Evolutionary conservation across 2,888 invertebrate species (phyloP), one percentile per base, ranked within the genome.

Genomic region (Halictus ligatus): DNA sequence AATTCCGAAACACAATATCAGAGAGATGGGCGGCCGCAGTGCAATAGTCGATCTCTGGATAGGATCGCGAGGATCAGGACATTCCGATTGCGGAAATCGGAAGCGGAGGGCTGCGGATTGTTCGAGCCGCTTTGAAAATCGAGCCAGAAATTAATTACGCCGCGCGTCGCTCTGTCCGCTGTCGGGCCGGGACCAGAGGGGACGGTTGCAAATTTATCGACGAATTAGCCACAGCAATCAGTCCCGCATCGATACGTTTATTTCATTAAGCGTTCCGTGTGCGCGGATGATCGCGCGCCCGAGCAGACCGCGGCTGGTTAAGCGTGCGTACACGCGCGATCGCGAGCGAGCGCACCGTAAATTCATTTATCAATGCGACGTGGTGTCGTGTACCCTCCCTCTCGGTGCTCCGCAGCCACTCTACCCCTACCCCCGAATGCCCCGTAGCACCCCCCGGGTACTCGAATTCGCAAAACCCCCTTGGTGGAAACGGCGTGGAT

Each of bases 301-400:
- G 46, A 46, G 46, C 67, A 75, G n/a, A 60, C 40, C 79, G 64
- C 64, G 29, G 75, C 60, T n/a, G 73, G 54, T 75, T 35, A 25
- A 29, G 67, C 43, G 67, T 54, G 76, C 54, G 74, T 60, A 46
- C 54, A 43, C 46, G 13, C 46, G 13, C 21, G 29, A 3, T 10
- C 58, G 67, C 84, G 13, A 12, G 15, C 5, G 15, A 48, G 67
- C 81, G 60, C 79, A 72, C 76, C 74, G 80, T 86, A 86, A 88
- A 91, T 92, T 88, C 90, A 91, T 92, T 92, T 91, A 91, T 91
- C 89, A 89, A 87, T 81, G 87, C 87, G 73, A 80, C 21, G 69
- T 1, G 54, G 54, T n/a, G 54, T 58, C 54, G 7, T 40, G 69
- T 18, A 7, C 40, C n/a, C 29, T 86, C 48, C 64, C 73, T 75